These are phyloP conservation scores for Aspidiotus destructor DNA, from an alignment of 2,888 invertebrate genomes.

Conservation along the genomic window DNA sequence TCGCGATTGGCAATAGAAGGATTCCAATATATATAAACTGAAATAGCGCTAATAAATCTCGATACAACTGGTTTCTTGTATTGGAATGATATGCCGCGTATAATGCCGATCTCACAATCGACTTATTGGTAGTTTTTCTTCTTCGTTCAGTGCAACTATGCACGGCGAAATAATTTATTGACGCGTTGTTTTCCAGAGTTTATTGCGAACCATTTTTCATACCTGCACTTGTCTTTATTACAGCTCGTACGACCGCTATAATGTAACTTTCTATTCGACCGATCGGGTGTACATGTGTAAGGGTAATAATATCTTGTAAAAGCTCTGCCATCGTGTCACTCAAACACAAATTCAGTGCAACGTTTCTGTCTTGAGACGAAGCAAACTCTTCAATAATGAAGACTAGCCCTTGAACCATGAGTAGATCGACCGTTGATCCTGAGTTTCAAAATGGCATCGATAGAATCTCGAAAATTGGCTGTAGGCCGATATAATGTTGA, in stretches of 20 bases:
- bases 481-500: too few relatives aligned
- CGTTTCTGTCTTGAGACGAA: background rate
- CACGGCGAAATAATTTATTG: conserved; percentile 25
- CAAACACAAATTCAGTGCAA: background rate
- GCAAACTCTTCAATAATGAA: too few relatives aligned
- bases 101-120: conserved; percentile 23
- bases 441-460: too few relatives aligned
- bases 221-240: background rate
- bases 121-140: conserved; percentile 20
- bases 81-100: conserved; percentile 7
- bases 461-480: too few relatives aligned
- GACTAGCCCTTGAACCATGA: too few relatives aligned
- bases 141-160: background rate
- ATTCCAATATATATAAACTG: conserved; percentile 6
- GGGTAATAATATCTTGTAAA: conserved; percentile 4
- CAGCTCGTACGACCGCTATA: background rate
- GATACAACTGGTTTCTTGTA: conserved; percentile 20
- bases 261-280: background rate
- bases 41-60: conserved; percentile 30
- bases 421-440: too few relatives aligned
- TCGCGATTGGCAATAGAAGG: too few relatives aligned
- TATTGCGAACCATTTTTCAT: background rate
- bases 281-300: background rate
- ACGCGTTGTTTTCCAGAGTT: background rate
- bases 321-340: background rate